A percentile compares a stretch with the other conserved stretches of the same genome.
Evolutionary conservation across 2,797 vertebrate genomes (phyloP).

Genomic region (Todus mexicanus): DNA sequence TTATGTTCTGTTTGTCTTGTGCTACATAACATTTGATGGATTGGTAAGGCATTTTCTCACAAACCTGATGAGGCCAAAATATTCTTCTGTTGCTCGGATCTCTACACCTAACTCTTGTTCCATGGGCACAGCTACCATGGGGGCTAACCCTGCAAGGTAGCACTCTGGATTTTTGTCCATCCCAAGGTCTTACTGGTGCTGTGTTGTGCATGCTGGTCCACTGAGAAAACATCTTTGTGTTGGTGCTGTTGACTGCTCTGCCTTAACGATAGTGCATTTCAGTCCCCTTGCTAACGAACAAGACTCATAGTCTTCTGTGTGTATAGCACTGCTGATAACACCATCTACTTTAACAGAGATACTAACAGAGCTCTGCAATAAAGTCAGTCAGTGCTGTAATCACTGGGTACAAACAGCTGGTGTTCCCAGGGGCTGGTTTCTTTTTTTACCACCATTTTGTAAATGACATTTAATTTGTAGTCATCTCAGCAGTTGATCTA

Average conservation of each 20-base stretch:
- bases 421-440: not conserved
- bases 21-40: fast-evolving
- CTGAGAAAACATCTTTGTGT: not conserved
- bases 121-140: not conserved
- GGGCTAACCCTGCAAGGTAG: not conserved
- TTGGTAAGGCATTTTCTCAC: not conserved
- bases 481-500: not conserved
- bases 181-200: not conserved
- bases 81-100: not conserved
- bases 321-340: not conserved
- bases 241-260: not conserved
- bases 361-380: not conserved
- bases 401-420: not conserved
- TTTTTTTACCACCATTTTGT: not conserved
- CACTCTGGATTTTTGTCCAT: not conserved
- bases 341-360: not conserved
- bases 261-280: not conserved
- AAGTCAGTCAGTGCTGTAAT: not conserved
- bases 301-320: not conserved
- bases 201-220: not conserved
- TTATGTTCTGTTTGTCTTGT: not conserved
- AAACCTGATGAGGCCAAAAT: not conserved
- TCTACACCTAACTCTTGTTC: not conserved
- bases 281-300: not conserved
- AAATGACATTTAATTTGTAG: not conserved